phyloP scores from a whole-genome alignment of 1,140 invertebrate species.

The Amyelois transitella region DNA sequence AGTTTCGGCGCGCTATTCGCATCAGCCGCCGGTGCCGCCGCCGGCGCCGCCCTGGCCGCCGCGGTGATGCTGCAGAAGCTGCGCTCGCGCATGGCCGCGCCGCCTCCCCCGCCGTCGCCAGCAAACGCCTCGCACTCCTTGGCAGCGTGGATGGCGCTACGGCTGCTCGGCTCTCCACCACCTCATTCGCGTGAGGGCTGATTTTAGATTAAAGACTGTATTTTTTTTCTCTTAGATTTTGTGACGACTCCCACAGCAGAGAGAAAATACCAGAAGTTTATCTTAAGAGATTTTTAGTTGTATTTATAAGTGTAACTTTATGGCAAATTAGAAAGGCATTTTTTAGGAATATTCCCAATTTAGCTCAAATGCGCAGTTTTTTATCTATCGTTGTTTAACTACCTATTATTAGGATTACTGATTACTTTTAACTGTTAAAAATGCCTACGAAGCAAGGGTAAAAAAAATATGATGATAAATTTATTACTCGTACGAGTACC shows the following conservation, averaged over 20 bases:
- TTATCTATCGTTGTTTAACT: too few species aligned
- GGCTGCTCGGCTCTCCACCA: slow-evolving; percentile 77
- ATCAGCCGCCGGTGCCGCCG: slow-evolving; percentile 87
- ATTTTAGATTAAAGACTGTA: slow-evolving; percentile 22
- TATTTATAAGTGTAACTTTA: too few species aligned
- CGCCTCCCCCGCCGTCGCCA: slow-evolving; percentile 75
- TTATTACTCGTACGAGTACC: too few species aligned
- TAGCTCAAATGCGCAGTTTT: too few species aligned
- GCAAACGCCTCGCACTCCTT: slow-evolving; percentile 76
- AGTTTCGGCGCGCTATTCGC: slow-evolving; percentile 92
- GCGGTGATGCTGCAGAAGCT: slow-evolving; percentile 84
- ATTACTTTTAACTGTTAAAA: too few species aligned
- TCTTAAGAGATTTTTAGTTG: background rate
- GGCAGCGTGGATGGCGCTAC: slow-evolving; percentile 82
- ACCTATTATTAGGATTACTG: too few species aligned
- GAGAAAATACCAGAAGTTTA: background rate
- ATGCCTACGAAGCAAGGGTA: too few species aligned
- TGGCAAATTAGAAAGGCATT: too few species aligned
- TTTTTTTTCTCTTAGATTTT: slow-evolving; percentile 1
- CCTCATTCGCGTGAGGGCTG: slow-evolving; percentile 40
- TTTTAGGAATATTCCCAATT: too few species aligned
- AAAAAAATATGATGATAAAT: too few species aligned
- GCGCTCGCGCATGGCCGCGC: slow-evolving; percentile 76
- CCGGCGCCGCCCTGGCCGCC: slow-evolving; percentile 86
- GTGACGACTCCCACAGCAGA: background rate